phyloP scores from a whole-genome alignment of 2,888 invertebrate species.

The Aromia moschata region DNA sequence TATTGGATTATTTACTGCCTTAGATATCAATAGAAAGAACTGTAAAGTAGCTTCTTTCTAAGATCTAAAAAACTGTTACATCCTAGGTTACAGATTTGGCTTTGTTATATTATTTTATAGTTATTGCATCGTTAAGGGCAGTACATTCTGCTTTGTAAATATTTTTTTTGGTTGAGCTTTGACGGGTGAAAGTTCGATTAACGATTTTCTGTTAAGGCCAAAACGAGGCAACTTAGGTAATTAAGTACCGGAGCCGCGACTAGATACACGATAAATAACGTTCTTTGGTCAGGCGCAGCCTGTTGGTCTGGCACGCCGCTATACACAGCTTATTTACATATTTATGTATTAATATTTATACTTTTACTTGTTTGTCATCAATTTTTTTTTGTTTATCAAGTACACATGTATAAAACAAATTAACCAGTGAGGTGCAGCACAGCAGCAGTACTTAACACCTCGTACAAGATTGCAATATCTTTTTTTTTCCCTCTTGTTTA shows the following conservation, averaged over 20 bases:
- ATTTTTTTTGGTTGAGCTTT: too few relatives aligned
- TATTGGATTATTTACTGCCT: too few relatives aligned
- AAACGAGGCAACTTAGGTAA: conserved; percentile 21
- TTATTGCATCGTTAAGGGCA: too few relatives aligned
- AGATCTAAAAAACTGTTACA: too few relatives aligned
- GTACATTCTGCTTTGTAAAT: too few relatives aligned
- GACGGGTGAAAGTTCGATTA: too few relatives aligned
- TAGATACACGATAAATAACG: conserved; percentile 18
- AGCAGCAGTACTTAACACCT: conserved; percentile 41
- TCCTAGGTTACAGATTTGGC: too few relatives aligned
- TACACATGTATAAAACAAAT: conserved; percentile 60
- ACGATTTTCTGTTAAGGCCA: too few relatives aligned
- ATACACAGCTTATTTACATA: conserved; percentile 62
- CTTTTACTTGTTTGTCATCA: conserved; percentile 49
- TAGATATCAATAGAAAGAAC: too few relatives aligned
- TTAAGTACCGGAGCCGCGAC: conserved; percentile 36
- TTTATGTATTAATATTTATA: conserved; percentile 52
- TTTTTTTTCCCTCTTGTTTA: conserved; percentile 8
- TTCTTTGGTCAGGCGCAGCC: conserved; percentile 34
- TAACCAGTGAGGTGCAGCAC: conserved; percentile 35
- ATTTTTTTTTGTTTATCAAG: conserved; percentile 48
- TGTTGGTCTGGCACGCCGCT: conserved; percentile 53
- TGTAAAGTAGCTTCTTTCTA: too few relatives aligned
- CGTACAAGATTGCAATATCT: conserved; percentile 33
- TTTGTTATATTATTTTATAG: too few relatives aligned